Evolutionary conservation across 1,140 invertebrate genomes (phyloP), one percentile per base, ranked within the genome.

Genomic region (Saccostrea glomerata): DNA sequence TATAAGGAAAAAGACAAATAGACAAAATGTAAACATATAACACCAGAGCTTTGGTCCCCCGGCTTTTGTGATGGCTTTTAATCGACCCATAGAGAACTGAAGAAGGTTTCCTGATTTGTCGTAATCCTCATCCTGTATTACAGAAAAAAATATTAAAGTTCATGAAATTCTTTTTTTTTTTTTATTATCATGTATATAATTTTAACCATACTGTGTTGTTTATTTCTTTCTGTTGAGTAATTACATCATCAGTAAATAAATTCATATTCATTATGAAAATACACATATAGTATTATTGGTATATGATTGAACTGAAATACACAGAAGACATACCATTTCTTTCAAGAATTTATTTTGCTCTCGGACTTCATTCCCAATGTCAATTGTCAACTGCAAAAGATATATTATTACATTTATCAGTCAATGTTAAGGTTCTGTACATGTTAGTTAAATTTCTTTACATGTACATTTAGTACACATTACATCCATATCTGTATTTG

Each of bases 1-100:
- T 66, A 93, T 93, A 20, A 94, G 86, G 66, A 92, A 90, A 82
- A 94, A 92, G 5, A 94, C 93, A 91, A 94, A 94, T 0, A 93
- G 83, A 36, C 89, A 88, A 87, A 94, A 94, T 5, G 92, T 83
- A 11, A 92, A 82, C 36, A 94, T 84, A 87, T 93, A 93, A 25
- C 92, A 89, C 88, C 92, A 92, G n/a, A 93, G 82, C 90, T 91
- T 93, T 60, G 90, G 92, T 58, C 92, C 92, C 12, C 93, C 93
- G 36, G 92, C 88, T 84, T 86, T 87, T 82, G 93, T 92, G 13
- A 94, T 92, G 2, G 84, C 87, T 73, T 92, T 92, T 36, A 94
- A 87, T 36, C 92, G 90, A 7, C 90, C 90, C 92, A 94, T 93
- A 12, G 92, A 93, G 7, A 90, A 86, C 30, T 92, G 85, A 40